Evolutionary conservation across 2,113 vertebrate genomes (phyloP), one percentile per base, ranked within the genome.

Genomic region (Heterotilapia buettikoferi): DNA sequence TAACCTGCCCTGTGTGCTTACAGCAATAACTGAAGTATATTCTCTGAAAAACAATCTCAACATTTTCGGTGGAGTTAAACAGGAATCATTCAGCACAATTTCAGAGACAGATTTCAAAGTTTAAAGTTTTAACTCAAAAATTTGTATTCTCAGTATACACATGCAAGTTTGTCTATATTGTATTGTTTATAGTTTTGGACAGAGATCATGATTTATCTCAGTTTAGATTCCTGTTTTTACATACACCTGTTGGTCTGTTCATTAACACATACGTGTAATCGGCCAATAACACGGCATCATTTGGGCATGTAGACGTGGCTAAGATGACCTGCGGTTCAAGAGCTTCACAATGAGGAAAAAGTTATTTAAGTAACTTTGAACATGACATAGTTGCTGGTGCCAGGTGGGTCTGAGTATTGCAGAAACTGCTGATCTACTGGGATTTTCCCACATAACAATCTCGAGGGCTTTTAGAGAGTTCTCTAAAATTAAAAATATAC

Each of bases 1-100:
- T 54, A 21, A 57, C 6, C 54, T 8, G 2, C 16, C 2, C 29
- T 0, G 7, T 3, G 53, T 57, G 12, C 24, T 56, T 4, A 56
- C 21, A 26, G 2, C 21, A 14, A 13, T 56, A 59, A 16, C 56
- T 16, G 1, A 59, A 29, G 24, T 2, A 9, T 24, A 24, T 29
- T 9, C 13, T 5, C 6, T 59, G 12, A 59, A 29, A 59, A 29
- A 24, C 52, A 26, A 3, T 5, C 21, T 3, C 54, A 57, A 57
- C 24, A 57, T 57, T 2, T 26, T 26, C 2, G 7, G 4, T 57
- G 6, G 12, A 29, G 26, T 59, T 9, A 59, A 16, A 9, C 14
- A 33, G 57, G 57, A 61, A 31, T 61, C 16, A 18, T 31, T 18
- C 57, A 61, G 57, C 57, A 18, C 5, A 18, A 36, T n/a, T 36